Evolutionary conservation across 2,113 vertebrate species (phyloP).

Genomic region (Phoenicopterus ruber): DNA sequence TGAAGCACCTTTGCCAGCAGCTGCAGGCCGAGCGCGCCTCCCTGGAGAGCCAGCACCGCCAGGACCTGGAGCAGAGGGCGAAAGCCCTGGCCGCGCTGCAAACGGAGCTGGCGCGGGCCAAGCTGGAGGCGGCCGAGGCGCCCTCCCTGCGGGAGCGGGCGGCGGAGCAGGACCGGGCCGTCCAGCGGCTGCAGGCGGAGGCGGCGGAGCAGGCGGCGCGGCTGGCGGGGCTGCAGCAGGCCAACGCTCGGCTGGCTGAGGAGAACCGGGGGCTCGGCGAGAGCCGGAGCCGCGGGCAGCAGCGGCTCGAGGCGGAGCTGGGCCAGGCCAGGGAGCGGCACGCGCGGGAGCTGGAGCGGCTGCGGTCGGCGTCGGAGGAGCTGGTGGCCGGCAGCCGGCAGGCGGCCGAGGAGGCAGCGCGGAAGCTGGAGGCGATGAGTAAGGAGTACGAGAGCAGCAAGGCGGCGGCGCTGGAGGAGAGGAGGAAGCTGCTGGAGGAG

Average conservation of each 20-base stretch:
- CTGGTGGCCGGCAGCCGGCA: background rate
- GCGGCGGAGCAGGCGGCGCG: conserved; percentile 20
- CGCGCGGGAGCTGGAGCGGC: conserved; percentile 53
- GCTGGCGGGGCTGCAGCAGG: conserved; percentile 65
- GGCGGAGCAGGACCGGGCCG: conserved; percentile 23
- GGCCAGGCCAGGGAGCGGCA: conserved; percentile 59
- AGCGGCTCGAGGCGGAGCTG: conserved; percentile 63
- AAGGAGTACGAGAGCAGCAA: conserved; percentile 67
- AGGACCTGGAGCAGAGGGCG: conserved; percentile 67
- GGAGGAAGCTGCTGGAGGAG: conserved; percentile 71
- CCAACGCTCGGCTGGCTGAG: conserved; percentile 55
- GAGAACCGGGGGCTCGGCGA: conserved; percentile 67
- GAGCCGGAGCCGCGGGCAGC: conserved; percentile 31
- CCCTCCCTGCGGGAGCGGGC: conserved; percentile 39
- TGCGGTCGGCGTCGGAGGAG: conserved; percentile 20
- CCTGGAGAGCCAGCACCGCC: conserved; percentile 54
- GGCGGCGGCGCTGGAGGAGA: conserved; percentile 62
- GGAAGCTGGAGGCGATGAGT: conserved; percentile 59
- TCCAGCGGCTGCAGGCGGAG: conserved; percentile 70
- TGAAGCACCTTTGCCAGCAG: conserved; percentile 71
- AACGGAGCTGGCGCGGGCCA: conserved; percentile 67
- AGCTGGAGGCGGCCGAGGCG: conserved; percentile 55
- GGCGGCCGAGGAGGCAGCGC: conserved; percentile 29
- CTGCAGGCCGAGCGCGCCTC: conserved; percentile 56
- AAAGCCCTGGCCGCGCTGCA: conserved; percentile 45